Evolutionary conservation across 1,140 invertebrate genomes (phyloP), one percentile per base, ranked within the genome.

Genomic region (Onthophagus taurus): DNA sequence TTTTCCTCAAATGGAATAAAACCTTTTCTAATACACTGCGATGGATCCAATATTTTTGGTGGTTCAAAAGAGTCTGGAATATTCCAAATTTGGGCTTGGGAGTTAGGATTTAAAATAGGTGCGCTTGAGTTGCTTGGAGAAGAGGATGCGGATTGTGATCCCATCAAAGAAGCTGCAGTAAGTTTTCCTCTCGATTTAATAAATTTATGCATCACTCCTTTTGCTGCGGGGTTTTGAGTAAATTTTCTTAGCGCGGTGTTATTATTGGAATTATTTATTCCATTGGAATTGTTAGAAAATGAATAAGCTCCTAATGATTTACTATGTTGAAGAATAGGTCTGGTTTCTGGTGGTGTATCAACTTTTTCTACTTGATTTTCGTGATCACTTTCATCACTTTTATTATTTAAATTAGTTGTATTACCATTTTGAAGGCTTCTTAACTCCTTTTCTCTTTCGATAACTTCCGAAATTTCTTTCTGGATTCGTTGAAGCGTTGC

Each of bases 201-300:
- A 42, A 65, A 65, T 38, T 60, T 61, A 18, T 63, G 58, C 63
- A 65, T 65, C 2, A 65, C 55, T 26, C 63, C 63, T 50, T 56
- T 62, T 5, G 49, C 47, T 7, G 49, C 45, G 8, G 49, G 30
- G 23, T 63, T 61, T 20, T 54, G 60, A 11, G 47, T 50, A 30
- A 59, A 47, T 12, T 42, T 19, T 4, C 38, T 19, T 3, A 17
- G 9, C 6, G 20, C 31, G n/a, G n/a, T n/a, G n/a, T n/a, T n/a
- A n/a, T n/a, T n/a, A n/a, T n/a, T n/a, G n/a, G n/a, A n/a, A 35
- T 42, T 42, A 7, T 3, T 17, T 9, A 21, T 14, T n/a, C 2
- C 12, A n/a, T 26, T 33, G 9, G 12, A 26, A 16, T 31, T 38
- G 29, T 47, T 46, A 2, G 24, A n/a, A 21, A 37, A 7, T 18